Percentiles rank a stretch among this genome's conserved stretches.
Conservation (phyloP, 2,113 vertebrate genomes). For the Corvus moneduloides region DNA sequence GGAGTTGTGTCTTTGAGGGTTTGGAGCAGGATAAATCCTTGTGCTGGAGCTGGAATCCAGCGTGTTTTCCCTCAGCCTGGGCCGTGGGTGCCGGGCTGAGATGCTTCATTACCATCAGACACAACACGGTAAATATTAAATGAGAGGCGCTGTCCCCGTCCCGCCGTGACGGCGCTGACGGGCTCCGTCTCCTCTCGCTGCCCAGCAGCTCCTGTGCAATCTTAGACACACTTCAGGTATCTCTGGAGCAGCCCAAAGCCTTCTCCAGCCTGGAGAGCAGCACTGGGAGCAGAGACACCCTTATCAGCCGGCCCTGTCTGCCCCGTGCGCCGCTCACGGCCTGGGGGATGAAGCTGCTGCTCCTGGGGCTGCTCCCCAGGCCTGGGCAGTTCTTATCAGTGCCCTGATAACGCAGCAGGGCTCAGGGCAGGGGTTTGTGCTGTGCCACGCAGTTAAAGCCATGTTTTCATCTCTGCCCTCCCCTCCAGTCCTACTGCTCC, state of each 20-base stretch:
- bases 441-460: background rate
- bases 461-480: background rate
- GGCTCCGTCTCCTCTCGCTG: background rate
- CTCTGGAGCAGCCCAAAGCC: background rate
- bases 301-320: background rate
- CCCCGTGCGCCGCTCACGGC: background rate
- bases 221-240: background rate
- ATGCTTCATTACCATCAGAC: conserved; percentile 10
- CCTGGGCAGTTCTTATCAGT: background rate
- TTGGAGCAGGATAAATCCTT: background rate
- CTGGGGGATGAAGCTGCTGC: background rate
- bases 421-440: background rate
- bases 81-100: background rate
- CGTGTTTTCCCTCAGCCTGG: background rate
- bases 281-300: background rate
- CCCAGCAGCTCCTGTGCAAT: background rate
- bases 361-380: fast-evolving
- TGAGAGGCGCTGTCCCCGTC: background rate
- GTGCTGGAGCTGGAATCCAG: background rate
- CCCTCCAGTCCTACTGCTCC: conserved; percentile 90
- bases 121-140: background rate
- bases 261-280: background rate
- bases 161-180: background rate
- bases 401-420: background rate
- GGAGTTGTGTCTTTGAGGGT: background rate